Evolutionary conservation across 2,888 invertebrate species (phyloP).

Genomic region (Petrolisthes manimaculis): DNA sequence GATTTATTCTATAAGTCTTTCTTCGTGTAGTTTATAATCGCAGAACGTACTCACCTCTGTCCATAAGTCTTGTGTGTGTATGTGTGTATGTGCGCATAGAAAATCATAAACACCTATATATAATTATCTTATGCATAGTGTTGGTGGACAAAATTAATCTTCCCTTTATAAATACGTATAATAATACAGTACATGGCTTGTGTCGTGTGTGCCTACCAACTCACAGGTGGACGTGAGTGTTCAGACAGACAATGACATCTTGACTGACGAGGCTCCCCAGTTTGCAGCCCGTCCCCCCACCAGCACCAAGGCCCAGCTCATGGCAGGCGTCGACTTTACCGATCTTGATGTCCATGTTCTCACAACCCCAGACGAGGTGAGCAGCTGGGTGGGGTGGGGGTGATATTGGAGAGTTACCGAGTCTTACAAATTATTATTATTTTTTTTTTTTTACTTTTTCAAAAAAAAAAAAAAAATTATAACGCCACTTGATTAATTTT

Average conservation of each 20-base stretch:
- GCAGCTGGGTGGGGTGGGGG: background rate
- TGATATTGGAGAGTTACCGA: no score
- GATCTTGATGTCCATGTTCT: constrained; percentile 53
- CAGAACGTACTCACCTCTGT: no score
- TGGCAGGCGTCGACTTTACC: constrained; percentile 56
- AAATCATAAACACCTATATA: no score
- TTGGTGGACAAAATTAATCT: background rate
- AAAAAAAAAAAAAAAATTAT: no score
- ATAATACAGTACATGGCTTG: background rate
- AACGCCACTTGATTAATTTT: no score
- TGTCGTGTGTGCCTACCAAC: no score
- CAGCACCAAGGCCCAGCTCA: constrained; percentile 67
- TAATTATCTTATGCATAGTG: background rate
- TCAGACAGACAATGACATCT: constrained; percentile 68
- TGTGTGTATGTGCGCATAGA: no score
- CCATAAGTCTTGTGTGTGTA: no score
- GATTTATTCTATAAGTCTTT: no score
- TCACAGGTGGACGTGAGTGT: constrained; percentile 66
- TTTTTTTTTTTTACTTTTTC: no score
- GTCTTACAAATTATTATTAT: no score
- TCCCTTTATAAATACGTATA: background rate
- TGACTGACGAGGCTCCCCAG: constrained; percentile 68
- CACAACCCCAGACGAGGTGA: constrained; percentile 45
- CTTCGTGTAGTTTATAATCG: no score
- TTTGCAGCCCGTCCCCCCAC: constrained; percentile 68